Evolutionary conservation across 2,113 vertebrate genomes (phyloP), one percentile per base, ranked within the genome.

Genomic region (Scophthalmus maximus): DNA sequence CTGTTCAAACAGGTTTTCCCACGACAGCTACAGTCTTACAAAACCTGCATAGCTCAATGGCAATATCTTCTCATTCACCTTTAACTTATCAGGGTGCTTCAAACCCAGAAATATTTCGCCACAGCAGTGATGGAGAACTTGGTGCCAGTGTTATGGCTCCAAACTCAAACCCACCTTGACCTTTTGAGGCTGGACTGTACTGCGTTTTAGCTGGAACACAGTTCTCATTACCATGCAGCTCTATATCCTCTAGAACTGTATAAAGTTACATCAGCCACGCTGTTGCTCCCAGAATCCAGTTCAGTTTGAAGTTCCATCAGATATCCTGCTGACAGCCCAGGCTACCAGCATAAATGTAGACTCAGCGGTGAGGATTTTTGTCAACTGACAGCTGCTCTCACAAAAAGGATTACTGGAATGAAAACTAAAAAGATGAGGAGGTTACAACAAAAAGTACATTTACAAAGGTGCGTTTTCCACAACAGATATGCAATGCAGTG

Each of bases 271-370:
- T 46, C 26, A 30, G 8, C 60, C 27, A 17, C 12, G 25, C 38
- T 3, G 23, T 40, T 40, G 57, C 49, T 61, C 64, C 5, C 23
- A 38, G 38, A 30, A 30, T 56, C 51, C 36, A 34, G 12, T 47
- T 57, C 53, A 25, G 27, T 26, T n/a, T 69, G 23, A 25, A 66
- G 36, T 36, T 72, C 51, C 11, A 73, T 51, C 63, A 57, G 44
- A 65, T 52, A 53, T 52, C 51, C 58, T 69, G 73, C 73, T 76
- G 75, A 73, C 53, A 17, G 29, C 20, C 30, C 27, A 1, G 42
- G 17, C 42, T 46, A 44, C 53, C 52, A 59, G 36, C 29, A 22
- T 36, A 30, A 65, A 60, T 38, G 59, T 64, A 69, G 36, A 74
- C 14, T 68, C 64, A 73, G 64, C 15, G 10, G 42, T 8, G 57